Percentiles rank a stretch among this genome's conserved stretches.
phyloP scores from a whole-genome alignment of 1,140 invertebrate species.

The Sminthurides bifidus region DNA sequence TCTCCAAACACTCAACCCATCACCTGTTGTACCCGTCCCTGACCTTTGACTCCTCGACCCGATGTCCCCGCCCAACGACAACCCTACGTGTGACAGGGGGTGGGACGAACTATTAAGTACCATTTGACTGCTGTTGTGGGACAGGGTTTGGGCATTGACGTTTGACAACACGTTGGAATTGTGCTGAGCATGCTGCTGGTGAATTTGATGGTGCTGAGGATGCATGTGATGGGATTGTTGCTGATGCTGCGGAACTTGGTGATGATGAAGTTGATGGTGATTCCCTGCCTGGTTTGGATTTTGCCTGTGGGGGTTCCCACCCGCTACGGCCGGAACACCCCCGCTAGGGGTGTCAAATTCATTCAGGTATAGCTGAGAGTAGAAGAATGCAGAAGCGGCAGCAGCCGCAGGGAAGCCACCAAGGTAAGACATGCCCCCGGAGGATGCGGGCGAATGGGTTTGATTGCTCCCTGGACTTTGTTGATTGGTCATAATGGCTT shows the following conservation, averaged over 20 bases:
- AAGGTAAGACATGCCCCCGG: slow-evolving; percentile 18
- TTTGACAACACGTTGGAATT: background rate
- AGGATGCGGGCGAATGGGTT: slow-evolving; percentile 1
- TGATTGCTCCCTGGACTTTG: background rate
- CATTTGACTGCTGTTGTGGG: background rate
- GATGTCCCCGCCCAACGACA: background rate
- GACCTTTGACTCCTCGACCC: slow-evolving; percentile 2
- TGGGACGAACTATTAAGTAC: background rate
- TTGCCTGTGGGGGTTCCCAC: background rate
- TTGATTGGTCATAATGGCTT: background rate
- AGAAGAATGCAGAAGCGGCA: slow-evolving; percentile 29
- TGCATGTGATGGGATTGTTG: slow-evolving; percentile 7
- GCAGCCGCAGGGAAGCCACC: slow-evolving; percentile 28
- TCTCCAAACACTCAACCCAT: slow-evolving; percentile 28
- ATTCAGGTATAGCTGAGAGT: slow-evolving; percentile 32
- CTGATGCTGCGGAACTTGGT: slow-evolving; percentile 11
- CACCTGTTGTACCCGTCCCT: background rate
- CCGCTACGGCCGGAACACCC: background rate
- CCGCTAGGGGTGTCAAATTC: slow-evolving; percentile 18
- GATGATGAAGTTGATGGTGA: slow-evolving; percentile 6
- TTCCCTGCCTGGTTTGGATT: background rate
- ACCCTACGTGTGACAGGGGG: background rate
- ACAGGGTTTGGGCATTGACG: slow-evolving; percentile 2
- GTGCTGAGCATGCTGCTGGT: background rate
- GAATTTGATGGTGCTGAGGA: slow-evolving; percentile 15